These are phyloP conservation scores for Entomyzon cyanotis DNA, from an alignment of 2,113 vertebrate species.

Conservation along the genomic window DNA sequence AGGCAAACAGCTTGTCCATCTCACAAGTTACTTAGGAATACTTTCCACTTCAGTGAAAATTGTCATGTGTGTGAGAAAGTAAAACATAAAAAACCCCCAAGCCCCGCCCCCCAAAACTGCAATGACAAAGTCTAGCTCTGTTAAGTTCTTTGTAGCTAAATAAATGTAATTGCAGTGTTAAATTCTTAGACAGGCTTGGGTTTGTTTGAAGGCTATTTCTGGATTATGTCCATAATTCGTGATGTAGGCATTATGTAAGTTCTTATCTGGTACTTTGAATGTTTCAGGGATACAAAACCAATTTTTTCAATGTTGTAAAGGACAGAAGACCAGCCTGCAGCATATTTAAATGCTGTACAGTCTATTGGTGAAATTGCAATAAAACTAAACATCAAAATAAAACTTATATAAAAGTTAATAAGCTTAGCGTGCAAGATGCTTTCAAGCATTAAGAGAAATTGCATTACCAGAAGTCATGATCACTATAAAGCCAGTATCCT, in stretches of 20 bases:
- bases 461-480: constrained; percentile 43
- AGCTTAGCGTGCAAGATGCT: constrained; percentile 42
- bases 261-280: constrained; percentile 39
- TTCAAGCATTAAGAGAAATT: constrained; percentile 61
- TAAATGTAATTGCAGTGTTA: constrained; percentile 9
- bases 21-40: not conserved
- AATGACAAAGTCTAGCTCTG: not conserved
- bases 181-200: not conserved
- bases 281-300: constrained; percentile 55
- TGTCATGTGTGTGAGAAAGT: not conserved
- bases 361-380: constrained; percentile 28
- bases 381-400: constrained; percentile 56
- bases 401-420: constrained; percentile 57
- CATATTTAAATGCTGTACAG: constrained; percentile 35
- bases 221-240: constrained; percentile 49
- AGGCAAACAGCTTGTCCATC: not conserved
- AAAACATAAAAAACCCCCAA: not conserved
- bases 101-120: rapidly evolving
- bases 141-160: constrained; percentile 22
- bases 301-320: constrained; percentile 42
- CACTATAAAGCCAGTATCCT: constrained; percentile 32
- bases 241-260: not conserved
- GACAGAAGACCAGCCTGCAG: constrained; percentile 39
- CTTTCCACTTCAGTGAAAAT: constrained; percentile 38
- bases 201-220: constrained; percentile 41